Conservation (phyloP, 1,140 invertebrate genomes). For the Pseudachorutes palmiensis region DNA sequence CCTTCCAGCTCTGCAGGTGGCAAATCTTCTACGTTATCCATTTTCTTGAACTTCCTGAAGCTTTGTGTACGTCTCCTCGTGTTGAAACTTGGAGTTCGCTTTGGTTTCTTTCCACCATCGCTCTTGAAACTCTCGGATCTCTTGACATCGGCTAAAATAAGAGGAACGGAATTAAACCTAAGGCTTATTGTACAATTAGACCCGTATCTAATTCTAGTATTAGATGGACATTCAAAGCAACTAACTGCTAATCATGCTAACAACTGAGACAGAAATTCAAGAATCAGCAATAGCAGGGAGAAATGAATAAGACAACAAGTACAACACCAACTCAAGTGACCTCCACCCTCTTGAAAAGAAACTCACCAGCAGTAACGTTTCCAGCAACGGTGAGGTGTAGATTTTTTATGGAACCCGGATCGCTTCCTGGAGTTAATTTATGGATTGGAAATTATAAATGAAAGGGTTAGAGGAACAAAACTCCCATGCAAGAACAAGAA, state of each 20-base stretch:
- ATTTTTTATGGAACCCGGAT: slow-evolving; percentile 18
- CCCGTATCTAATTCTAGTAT: too few species aligned
- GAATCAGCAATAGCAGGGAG: too few species aligned
- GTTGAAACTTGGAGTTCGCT: slow-evolving; percentile 89
- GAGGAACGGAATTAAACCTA: too few species aligned
- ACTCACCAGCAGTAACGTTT: slow-evolving; percentile 29
- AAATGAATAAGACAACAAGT: not conserved
- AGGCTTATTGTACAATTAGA: too few species aligned
- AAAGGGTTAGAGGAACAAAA: slow-evolving; percentile 9
- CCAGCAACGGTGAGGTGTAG: slow-evolving; percentile 20
- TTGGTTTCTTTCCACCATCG: slow-evolving; percentile 53
- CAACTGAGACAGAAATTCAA: too few species aligned
- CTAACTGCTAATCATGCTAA: too few species aligned
- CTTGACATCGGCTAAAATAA: slow-evolving; percentile 29
- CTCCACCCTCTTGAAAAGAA: not conserved
- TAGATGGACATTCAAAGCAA: too few species aligned
- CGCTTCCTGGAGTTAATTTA: slow-evolving; percentile 25
- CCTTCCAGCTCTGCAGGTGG: slow-evolving; percentile 89
- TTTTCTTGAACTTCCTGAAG: slow-evolving; percentile 65
- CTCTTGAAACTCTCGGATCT: slow-evolving; percentile 39
- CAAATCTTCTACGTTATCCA: slow-evolving; percentile 56
- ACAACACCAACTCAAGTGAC: too few species aligned
- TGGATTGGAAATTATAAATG: not conserved
- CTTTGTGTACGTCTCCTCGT: slow-evolving; percentile 76
- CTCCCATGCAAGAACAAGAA: slow-evolving; percentile 2